A percentile compares a stretch with the other conserved stretches of the same genome.
Evolutionary conservation across 35 echinoderm and acorn worm genomes (phyloP).

Genomic region (Lytechinus pictus): DNA sequence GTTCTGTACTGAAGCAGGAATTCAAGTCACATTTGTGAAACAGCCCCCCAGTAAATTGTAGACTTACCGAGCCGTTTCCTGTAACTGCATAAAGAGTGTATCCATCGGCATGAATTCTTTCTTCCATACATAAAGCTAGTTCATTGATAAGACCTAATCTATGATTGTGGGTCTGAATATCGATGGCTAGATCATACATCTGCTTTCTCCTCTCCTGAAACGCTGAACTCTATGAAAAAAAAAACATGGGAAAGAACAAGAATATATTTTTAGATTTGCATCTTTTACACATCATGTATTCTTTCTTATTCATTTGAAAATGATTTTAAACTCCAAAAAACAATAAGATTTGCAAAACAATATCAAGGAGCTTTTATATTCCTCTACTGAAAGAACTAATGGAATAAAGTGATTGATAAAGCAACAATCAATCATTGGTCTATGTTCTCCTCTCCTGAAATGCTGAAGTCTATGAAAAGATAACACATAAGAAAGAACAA

Average conservation of each 20-base stretch:
- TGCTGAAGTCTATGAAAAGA: no score
- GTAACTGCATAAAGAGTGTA: conserved; percentile 69
- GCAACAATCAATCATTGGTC: no score
- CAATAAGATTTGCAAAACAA: no score
- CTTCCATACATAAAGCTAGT: conserved; percentile 60
- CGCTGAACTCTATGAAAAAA: conserved; percentile 3
- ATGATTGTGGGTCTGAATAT: conserved; percentile 58
- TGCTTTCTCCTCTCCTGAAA: conserved; percentile 68
- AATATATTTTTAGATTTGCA: not conserved
- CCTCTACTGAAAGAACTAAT: no score
- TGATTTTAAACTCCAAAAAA: no score
- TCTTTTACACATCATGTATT: no score
- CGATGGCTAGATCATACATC: conserved; percentile 70
- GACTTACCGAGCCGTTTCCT: conserved; percentile 68
- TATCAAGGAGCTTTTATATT: no score
- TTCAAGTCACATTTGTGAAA: not conserved
- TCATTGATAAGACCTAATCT: conserved; percentile 62
- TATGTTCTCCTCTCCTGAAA: no score
- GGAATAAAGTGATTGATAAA: no score
- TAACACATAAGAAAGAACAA: no score
- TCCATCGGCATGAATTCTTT: conserved; percentile 66
- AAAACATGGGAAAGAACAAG: not conserved
- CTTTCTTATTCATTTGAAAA: no score
- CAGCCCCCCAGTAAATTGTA: not conserved
- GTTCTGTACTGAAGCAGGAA: no score